Base-by-base conservation (phyloP, 2,888 invertebrate genomes). In the Nyleta sp. region DNA sequence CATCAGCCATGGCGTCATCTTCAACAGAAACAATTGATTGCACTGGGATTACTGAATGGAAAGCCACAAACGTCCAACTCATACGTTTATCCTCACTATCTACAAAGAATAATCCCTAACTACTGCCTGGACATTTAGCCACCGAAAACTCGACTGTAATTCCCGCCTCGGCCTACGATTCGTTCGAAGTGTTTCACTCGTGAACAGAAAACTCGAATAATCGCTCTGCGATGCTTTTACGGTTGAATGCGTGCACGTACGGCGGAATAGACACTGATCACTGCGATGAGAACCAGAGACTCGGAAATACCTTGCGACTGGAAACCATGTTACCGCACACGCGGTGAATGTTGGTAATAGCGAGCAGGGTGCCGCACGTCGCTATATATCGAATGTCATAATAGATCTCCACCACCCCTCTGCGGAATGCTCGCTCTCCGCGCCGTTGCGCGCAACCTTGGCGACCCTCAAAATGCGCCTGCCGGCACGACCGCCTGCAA, bases 1-100 rank as follows among this genome's bases (percentile, higher is more conserved):
- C 88, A 90, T 86, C 82, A 90, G 83, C 90, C 88, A 90, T 87
- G 90, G 89, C 84, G 89, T 90, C 90, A 91, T 90, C 89, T 90
- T 89, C 78, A 87, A 85, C 81, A 71, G 42, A 78, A 76, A 53
- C 13, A 55, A 71, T 48, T 52, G 13, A 44, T 42, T 40, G 42
- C 64, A 64, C 64, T 50, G 18, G n/a, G n/a, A 40, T 40, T 24
- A 40, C 11, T 40, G 17, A 62, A 35, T 22, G 28, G 20, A 50
- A 28, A 38, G 5, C 38, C 38, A 38, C 38, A 38, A n/a, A 28
- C 28, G n/a, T n/a, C 10, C 28, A 10, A 28, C 2, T 10, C 28
- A 7, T 28, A 28, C 28, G 10, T 28, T 28, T 28, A 7, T 10
- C 10, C 28, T 28, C 28, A 28, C 28, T 28, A 28, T 28, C 28